A percentile compares a stretch with the other conserved stretches of the same genome.
phyloP scores from a whole-genome alignment of 2,797 vertebrate genomes.

The Peromyscus melanophrys region DNA sequence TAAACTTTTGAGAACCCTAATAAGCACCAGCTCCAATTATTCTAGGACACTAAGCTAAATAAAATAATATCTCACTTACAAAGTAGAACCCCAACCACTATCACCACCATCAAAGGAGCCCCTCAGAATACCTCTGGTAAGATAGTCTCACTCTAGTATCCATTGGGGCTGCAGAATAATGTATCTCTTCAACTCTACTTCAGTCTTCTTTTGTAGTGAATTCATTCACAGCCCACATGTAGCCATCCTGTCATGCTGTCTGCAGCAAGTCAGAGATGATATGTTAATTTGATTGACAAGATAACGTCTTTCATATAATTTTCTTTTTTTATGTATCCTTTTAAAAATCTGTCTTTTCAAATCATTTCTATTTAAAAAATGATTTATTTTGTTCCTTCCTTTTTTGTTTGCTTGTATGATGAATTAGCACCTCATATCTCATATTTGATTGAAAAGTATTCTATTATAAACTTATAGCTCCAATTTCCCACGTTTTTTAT shows the following conservation, averaged over 20 bases:
- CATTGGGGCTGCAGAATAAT: background rate
- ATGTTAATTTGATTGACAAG: background rate
- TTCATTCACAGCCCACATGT: background rate
- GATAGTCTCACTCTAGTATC: accelerated
- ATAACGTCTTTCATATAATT: background rate
- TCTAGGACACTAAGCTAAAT: background rate
- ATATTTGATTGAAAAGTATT: background rate
- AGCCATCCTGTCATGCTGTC: background rate
- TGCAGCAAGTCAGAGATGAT: background rate
- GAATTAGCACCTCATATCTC: background rate
- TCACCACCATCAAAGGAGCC: background rate
- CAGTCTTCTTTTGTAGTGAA: background rate
- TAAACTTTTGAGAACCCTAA: background rate
- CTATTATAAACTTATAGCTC: background rate
- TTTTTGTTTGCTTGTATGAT: background rate
- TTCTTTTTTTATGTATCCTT: background rate
- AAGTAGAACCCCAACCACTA: background rate
- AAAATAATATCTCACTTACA: background rate
- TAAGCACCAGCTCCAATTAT: background rate
- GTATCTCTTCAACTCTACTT: background rate
- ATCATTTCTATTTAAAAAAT: background rate
- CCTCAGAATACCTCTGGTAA: background rate
- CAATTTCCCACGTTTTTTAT: background rate
- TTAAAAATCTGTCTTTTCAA: background rate
- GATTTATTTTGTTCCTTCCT: too few species aligned